Percentiles rank a stretch among this genome's conserved stretches.
Conservation (phyloP, 2,797 vertebrate genomes). For the Hybognathus amarus region DNA sequence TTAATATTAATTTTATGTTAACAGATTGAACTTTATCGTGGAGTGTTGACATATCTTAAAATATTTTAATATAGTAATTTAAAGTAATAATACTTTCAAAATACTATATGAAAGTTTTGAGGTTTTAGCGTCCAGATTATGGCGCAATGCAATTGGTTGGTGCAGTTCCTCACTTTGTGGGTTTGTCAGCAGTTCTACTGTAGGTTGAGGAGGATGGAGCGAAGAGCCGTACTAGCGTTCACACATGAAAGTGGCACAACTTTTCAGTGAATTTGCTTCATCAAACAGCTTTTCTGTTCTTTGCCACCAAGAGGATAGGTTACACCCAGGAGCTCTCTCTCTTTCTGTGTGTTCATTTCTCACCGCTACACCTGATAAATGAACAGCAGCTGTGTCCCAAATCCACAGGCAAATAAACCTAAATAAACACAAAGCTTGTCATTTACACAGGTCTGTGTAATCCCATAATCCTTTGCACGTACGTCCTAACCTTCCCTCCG, state of each 20-base stretch:
- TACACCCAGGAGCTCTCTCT: background rate
- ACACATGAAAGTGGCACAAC: constrained; percentile 1
- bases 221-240: no score
- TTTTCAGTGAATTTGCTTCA: background rate
- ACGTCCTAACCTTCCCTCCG: constrained; percentile 67
- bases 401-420: constrained; percentile 83
- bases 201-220: background rate
- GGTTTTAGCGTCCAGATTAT: no score
- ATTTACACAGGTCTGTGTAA: constrained; percentile 78
- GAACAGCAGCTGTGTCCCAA: constrained; percentile 76
- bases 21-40: background rate
- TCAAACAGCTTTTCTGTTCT: constrained; percentile 26
- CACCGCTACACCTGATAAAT: constrained; percentile 81
- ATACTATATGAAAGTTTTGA: background rate
- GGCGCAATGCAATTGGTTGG: background rate
- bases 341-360: constrained; percentile 70
- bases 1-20: background rate
- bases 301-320: background rate
- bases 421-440: constrained; percentile 78
- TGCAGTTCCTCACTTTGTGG: background rate
- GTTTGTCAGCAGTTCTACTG: background rate
- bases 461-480: constrained; percentile 80
- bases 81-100: background rate
- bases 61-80: background rate
- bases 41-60: background rate